Evolutionary conservation across 2,888 invertebrate species (phyloP).

Genomic region (Epinotia demarniana): DNA sequence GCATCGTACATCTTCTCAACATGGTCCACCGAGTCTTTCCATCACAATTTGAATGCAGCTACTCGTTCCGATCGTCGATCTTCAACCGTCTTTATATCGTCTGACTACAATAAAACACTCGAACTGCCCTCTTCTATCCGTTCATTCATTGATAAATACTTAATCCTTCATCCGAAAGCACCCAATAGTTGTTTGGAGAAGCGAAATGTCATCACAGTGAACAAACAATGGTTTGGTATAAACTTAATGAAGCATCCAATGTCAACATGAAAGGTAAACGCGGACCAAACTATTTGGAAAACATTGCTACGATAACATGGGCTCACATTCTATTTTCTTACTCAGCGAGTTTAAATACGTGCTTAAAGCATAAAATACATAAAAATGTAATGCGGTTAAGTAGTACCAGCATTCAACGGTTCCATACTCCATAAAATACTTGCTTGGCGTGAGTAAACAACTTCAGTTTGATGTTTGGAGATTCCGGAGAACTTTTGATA

Average conservation of each 20-base stretch:
- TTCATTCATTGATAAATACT: slow-evolving; percentile 43
- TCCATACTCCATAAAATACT: slow-evolving; percentile 11
- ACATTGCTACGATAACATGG: slow-evolving; percentile 62
- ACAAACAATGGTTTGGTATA: slow-evolving; percentile 66
- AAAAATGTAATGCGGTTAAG: slow-evolving; percentile 51
- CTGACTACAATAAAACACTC: background rate
- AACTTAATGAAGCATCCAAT: slow-evolving; percentile 72
- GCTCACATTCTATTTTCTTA: slow-evolving; percentile 58
- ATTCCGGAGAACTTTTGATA: slow-evolving; percentile 15
- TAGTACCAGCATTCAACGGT: slow-evolving; percentile 6
- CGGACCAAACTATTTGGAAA: slow-evolving; percentile 61
- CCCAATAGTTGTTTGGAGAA: slow-evolving; percentile 52
- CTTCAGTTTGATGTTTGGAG: slow-evolving; percentile 23
- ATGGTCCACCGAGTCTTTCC: background rate
- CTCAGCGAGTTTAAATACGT: slow-evolving; percentile 45
- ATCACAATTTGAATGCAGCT: background rate
- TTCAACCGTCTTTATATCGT: background rate
- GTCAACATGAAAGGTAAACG: slow-evolving; percentile 64
- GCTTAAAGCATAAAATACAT: slow-evolving; percentile 33
- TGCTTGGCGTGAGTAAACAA: slow-evolving; percentile 13
- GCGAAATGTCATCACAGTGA: slow-evolving; percentile 55
- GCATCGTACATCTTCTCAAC: background rate
- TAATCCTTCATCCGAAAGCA: slow-evolving; percentile 47
- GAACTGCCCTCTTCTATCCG: background rate
- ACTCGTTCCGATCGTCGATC: background rate